Evolutionary conservation across 1,140 invertebrate genomes (phyloP).

Genomic region (Pogonomyrmex barbatus): DNA sequence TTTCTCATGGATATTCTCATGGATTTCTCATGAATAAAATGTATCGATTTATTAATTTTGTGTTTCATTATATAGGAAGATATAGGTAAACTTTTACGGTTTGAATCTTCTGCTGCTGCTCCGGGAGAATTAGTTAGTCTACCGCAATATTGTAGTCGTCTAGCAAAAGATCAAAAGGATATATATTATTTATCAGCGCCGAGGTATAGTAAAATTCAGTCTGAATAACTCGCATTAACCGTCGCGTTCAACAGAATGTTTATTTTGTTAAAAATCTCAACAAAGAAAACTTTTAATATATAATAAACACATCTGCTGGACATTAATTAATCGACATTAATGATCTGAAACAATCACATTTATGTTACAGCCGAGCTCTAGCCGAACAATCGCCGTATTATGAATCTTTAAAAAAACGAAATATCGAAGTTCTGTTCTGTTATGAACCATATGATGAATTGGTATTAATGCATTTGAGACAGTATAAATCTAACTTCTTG

Average conservation of each 20-base stretch:
- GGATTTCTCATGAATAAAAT: neutral
- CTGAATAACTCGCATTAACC: neutral
- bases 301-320: too few species aligned
- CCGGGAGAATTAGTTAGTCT: slow-evolving; percentile 93
- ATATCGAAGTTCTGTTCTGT: slow-evolving; percentile 97
- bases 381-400: slow-evolving; percentile 98
- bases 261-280: too few species aligned
- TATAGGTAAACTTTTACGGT: slow-evolving; percentile 95
- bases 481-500: slow-evolving; percentile 93
- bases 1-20: neutral
- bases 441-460: slow-evolving; percentile 98
- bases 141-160: slow-evolving; percentile 92
- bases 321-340: neutral
- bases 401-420: slow-evolving; percentile 94
- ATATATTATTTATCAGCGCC: slow-evolving; percentile 98
- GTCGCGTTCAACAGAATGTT: too few species aligned
- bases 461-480: slow-evolving; percentile 95
- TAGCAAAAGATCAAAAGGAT: slow-evolving; percentile 92
- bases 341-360: neutral
- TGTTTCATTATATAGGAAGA: slow-evolving; percentile 90
- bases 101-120: slow-evolving; percentile 94
- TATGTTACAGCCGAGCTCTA: slow-evolving; percentile 91
- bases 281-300: too few species aligned
- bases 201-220: slow-evolving; percentile 87
- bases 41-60: slow-evolving; percentile 38